phyloP scores from a whole-genome alignment of 1,140 invertebrate genomes.

The Mamestra configurata region DNA sequence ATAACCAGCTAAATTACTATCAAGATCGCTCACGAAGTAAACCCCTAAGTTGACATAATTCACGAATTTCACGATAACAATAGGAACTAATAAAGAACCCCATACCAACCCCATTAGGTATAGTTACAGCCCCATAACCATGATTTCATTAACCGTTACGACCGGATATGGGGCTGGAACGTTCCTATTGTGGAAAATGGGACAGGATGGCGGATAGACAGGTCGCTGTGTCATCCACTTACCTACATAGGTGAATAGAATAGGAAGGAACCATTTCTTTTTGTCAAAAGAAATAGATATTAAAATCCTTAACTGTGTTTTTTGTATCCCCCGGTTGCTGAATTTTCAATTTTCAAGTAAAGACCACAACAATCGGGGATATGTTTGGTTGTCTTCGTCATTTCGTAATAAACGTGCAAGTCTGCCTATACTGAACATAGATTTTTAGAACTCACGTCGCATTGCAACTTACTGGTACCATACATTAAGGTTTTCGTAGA shows the following conservation, averaged over 20 bases:
- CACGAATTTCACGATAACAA: constrained; percentile 22
- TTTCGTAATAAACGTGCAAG: too few species aligned
- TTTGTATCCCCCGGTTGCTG: too few species aligned
- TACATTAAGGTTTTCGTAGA: too few species aligned
- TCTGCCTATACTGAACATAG: too few species aligned
- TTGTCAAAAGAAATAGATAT: not conserved
- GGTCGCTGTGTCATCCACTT: constrained; percentile 4
- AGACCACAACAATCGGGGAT: too few species aligned
- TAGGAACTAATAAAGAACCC: constrained; percentile 16
- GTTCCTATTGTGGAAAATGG: not conserved
- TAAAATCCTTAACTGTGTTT: too few species aligned
- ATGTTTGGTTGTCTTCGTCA: too few species aligned
- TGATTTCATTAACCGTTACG: constrained; percentile 21
- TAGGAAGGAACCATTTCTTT: not conserved
- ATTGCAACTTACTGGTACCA: too few species aligned
- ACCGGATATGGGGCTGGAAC: not conserved
- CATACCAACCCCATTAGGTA: constrained; percentile 21
- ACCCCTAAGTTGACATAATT: not conserved
- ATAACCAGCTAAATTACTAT: not conserved
- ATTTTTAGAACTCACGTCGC: too few species aligned
- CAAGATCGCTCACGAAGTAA: not conserved
- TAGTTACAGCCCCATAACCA: constrained; percentile 15
- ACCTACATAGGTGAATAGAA: not conserved
- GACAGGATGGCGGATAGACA: not conserved
- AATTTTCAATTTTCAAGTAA: too few species aligned